Evolutionary conservation across 2,113 vertebrate genomes (phyloP).

Genomic region (Thryonomys swinderianus): DNA sequence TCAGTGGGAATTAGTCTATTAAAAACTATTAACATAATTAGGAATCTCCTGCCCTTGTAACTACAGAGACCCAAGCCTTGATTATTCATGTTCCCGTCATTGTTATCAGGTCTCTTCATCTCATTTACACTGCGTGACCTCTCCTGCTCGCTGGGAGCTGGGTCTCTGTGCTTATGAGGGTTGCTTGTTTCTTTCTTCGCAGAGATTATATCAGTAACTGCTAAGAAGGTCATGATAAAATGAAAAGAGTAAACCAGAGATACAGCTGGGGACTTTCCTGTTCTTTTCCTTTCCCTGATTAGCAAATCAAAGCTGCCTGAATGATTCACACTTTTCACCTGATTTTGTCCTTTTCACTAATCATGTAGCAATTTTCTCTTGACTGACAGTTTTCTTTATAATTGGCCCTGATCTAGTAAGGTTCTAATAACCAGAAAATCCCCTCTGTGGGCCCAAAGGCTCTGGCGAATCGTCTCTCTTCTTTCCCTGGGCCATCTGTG

Average conservation of each 20-base stretch:
- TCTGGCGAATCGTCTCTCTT: slow-evolving; percentile 94
- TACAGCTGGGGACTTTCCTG: slow-evolving; percentile 98
- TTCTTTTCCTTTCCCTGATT: slow-evolving; percentile 96
- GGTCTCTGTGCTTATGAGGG: slow-evolving; percentile 90
- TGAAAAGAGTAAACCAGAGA: slow-evolving; percentile 96
- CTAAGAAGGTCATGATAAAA: slow-evolving; percentile 99
- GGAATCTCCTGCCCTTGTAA: slow-evolving; percentile 92
- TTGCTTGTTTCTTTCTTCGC: slow-evolving; percentile 88
- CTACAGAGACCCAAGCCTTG: slow-evolving; percentile 90
- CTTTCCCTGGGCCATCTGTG: slow-evolving; percentile 92
- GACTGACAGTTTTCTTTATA: slow-evolving; percentile 99
- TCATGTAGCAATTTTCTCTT: slow-evolving; percentile 99
- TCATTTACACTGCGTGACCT: slow-evolving; percentile 93
- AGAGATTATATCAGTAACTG: slow-evolving; percentile 95
- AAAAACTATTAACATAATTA: slow-evolving; percentile 98
- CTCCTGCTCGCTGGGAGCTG: slow-evolving; percentile 89
- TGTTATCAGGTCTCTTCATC: slow-evolving; percentile 90
- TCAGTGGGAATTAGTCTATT: slow-evolving; percentile 93
- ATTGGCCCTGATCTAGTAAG: slow-evolving; percentile 99
- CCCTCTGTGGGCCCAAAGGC: slow-evolving; percentile 98
- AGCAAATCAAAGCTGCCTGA: slow-evolving; percentile 99
- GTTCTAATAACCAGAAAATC: slow-evolving; percentile 99
- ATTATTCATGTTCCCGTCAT: slow-evolving; percentile 93
- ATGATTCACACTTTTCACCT: slow-evolving; percentile 99
- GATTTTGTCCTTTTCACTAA: slow-evolving; percentile 99